phyloP scores from a whole-genome alignment of 2,888 invertebrate genomes.

The Pediacus dermestoides region DNA sequence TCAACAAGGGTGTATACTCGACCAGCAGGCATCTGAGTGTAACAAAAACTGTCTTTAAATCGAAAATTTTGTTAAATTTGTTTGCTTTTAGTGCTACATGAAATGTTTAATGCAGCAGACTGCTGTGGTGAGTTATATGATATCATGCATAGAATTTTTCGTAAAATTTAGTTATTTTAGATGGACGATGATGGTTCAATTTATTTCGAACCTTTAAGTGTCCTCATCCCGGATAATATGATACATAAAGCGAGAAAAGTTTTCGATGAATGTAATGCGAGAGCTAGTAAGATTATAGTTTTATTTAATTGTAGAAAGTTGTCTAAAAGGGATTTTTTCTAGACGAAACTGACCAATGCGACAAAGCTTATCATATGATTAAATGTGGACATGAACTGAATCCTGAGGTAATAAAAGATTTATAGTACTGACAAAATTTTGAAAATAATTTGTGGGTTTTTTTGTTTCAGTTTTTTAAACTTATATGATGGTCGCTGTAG shows the following conservation, averaged over 20 bases:
- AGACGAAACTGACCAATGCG: constrained; percentile 3
- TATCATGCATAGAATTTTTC: background rate
- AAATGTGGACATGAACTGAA: constrained; percentile 23
- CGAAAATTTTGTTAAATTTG: no score
- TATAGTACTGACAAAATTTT: no score
- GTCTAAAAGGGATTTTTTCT: constrained; percentile 3
- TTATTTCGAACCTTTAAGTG: constrained; percentile 8
- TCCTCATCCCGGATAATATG: constrained; percentile 10
- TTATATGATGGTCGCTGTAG: no score
- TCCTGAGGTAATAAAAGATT: constrained; percentile 27
- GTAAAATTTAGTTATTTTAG: constrained; percentile 21
- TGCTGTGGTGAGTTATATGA: constrained; percentile 22
- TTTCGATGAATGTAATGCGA: constrained; percentile 9
- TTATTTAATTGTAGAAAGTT: background rate
- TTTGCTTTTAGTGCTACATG: constrained; percentile 19
- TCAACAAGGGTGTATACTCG: constrained; percentile 4
- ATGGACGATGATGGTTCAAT: constrained; percentile 17
- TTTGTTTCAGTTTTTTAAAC: no score
- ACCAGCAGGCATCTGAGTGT: constrained; percentile 2
- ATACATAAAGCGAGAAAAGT: constrained; percentile 2
- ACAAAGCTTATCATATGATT: constrained; percentile 20
- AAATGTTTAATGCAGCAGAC: constrained; percentile 20
- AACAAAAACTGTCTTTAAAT: no score
- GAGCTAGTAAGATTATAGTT: constrained; percentile 7
- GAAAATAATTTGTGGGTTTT: no score